Evolutionary conservation across 2,888 invertebrate genomes (phyloP).

Genomic region (Sericinus montela): DNA sequence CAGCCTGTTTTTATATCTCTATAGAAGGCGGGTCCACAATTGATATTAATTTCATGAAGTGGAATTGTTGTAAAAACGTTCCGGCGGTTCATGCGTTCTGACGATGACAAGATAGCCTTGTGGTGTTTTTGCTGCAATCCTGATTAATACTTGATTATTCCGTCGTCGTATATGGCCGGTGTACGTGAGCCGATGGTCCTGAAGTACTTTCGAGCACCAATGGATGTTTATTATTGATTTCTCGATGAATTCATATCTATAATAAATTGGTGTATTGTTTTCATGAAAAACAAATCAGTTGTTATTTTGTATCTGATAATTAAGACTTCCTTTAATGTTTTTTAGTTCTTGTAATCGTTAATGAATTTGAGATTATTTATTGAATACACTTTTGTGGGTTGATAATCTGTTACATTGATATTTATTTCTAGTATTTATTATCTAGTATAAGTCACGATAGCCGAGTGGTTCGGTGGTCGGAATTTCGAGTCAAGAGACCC

Average conservation of each 20-base stretch:
- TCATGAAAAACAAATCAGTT: constrained; percentile 12
- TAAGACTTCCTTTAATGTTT: constrained; percentile 10
- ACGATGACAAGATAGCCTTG: constrained; percentile 33
- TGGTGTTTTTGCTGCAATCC: constrained; percentile 36
- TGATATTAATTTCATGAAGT: constrained; percentile 67
- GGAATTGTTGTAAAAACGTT: constrained; percentile 45
- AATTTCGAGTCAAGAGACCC: no score
- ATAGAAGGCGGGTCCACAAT: constrained; percentile 48
- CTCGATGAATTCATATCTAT: constrained; percentile 9
- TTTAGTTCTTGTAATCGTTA: not conserved
- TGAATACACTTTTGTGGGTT: not conserved
- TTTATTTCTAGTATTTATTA: no score
- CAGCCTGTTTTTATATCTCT: constrained; percentile 34
- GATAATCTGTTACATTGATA: no score
- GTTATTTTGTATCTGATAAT: constrained; percentile 6
- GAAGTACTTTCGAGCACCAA: not conserved
- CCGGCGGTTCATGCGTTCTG: constrained; percentile 27
- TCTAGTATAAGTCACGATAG: no score
- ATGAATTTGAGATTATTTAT: constrained; percentile 7
- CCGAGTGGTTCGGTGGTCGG: no score
- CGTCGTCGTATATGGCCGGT: constrained; percentile 23
- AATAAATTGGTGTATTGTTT: constrained; percentile 17
- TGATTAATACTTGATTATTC: constrained; percentile 32
- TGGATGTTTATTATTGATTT: constrained; percentile 6
- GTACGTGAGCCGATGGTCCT: constrained; percentile 21